Evolutionary conservation across 2,113 vertebrate genomes (phyloP), one percentile per base, ranked within the genome.

Genomic region (Argyrosomus japonicus): DNA sequence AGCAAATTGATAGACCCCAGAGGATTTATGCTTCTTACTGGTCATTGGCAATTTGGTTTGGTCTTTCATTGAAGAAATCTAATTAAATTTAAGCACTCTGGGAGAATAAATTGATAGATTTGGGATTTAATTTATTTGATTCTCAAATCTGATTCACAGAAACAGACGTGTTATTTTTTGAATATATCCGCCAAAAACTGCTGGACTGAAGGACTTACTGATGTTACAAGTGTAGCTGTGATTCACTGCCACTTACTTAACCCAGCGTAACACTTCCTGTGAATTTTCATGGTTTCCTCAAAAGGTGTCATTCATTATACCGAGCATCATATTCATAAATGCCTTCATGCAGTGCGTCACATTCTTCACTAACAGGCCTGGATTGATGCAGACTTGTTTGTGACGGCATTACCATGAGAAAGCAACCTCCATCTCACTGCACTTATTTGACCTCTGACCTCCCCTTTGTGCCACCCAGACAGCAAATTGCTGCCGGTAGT

Each of bases 401-500:
- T 56, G 77, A 78, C n/a, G 62, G 68, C 3, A 97, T 97, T 96
- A 97, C 87, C 96, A 97, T 97, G 86, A 97, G 95, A 97, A 97
- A 96, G 93, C 93, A 8, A 65, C 79, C 77, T 84, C 87, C 87
- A 85, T 93, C 93, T 93, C 94, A 94, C 92, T 92, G 95, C 95
- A 97, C 94, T 96, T 96, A 95, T 95, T 95, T 94, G 95, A 96
- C 96, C 96, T 96, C 89, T 94, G 94, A 96, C 95, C 95, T 87
- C 89, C 85, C 82, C 92, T 95, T 97, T 96, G 90, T 95, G 85
- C 75, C 68, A 81, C 86, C 89, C 93, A 91, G 94, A 95, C 95
- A 94, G 95, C 96, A 96, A 96, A 97, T 96, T 95, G 95, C 94
- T 92, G 92, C 91, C 67, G 90, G 92, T 85, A 76, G 92, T 29